phyloP scores from a whole-genome alignment of 1,140 invertebrate species.

The Cotesia vestalis region DNA sequence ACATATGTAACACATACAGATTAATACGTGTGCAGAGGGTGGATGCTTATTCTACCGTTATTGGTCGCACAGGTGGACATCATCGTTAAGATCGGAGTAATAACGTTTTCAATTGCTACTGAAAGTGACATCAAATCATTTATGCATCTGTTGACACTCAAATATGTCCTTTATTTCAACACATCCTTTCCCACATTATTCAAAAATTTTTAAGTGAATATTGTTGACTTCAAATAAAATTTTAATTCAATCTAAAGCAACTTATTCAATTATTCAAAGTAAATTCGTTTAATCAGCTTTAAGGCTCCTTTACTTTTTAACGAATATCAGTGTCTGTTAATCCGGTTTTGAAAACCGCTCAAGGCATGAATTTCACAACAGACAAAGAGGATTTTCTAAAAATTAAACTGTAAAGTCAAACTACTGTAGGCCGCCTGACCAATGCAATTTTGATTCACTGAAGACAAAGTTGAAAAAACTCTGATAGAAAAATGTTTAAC shows the following conservation, averaged over 20 bases:
- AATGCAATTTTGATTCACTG: conserved; percentile 22
- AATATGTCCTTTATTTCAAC: not conserved
- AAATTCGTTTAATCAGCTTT: conserved; percentile 4
- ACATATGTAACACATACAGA: conserved; percentile 37
- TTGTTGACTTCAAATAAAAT: too few species aligned
- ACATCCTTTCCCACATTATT: too few species aligned
- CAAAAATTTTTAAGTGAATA: too few species aligned
- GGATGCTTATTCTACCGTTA: conserved; percentile 45
- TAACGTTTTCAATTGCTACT: not conserved
- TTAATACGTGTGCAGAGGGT: not conserved
- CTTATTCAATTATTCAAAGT: not conserved
- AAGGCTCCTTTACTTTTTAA: not conserved
- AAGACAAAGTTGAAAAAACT: conserved; percentile 11
- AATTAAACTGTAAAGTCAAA: not conserved
- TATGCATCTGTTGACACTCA: too few species aligned
- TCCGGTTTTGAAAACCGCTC: not conserved
- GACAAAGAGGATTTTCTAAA: not conserved
- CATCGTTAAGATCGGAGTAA: not conserved
- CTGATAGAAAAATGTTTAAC: not conserved
- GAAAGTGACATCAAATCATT: conserved; percentile 21
- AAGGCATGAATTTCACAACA: not conserved
- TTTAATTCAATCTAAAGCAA: not conserved
- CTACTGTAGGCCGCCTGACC: not conserved
- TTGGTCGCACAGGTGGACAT: conserved; percentile 28
- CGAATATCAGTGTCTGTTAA: not conserved